These are phyloP conservation scores for Protobothrops mucrosquamatus DNA, from an alignment of 2,113 vertebrate species.

Conservation along the genomic window DNA sequence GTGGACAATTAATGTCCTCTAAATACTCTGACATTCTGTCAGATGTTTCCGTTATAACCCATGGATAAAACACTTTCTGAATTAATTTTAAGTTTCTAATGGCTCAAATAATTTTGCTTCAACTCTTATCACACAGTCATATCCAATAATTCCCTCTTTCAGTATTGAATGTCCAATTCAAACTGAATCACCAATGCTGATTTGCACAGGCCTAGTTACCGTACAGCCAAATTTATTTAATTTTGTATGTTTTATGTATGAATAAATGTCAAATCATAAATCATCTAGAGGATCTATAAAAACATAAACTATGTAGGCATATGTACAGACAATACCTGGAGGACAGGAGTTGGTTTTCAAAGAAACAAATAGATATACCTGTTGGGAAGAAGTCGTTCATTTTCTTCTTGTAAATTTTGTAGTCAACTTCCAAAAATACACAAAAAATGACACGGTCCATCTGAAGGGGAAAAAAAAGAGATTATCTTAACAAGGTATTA, in stretches of 20 bases:
- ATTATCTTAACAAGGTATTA: conserved; percentile 16
- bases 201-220: not conserved
- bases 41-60: not conserved
- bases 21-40: not conserved
- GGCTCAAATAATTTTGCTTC: not conserved
- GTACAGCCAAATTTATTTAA: not conserved
- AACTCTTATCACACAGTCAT: not conserved
- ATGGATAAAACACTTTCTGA: not conserved
- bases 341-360: not conserved
- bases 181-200: not conserved
- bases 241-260: not conserved
- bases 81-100: not conserved
- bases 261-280: not conserved
- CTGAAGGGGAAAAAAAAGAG: conserved; percentile 73
- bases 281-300: not conserved
- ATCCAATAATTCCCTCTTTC: not conserved
- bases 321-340: not conserved
- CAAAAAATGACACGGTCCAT: conserved; percentile 96
- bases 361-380: conserved; percentile 70
- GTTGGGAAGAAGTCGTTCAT: conserved; percentile 85
- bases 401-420: conserved; percentile 96
- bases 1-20: not conserved
- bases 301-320: not conserved
- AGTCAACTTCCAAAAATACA: conserved; percentile 95
- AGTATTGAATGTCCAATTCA: not conserved